Evolutionary conservation across 2,113 vertebrate species (phyloP).

Genomic region (Platycercus adscitus): DNA sequence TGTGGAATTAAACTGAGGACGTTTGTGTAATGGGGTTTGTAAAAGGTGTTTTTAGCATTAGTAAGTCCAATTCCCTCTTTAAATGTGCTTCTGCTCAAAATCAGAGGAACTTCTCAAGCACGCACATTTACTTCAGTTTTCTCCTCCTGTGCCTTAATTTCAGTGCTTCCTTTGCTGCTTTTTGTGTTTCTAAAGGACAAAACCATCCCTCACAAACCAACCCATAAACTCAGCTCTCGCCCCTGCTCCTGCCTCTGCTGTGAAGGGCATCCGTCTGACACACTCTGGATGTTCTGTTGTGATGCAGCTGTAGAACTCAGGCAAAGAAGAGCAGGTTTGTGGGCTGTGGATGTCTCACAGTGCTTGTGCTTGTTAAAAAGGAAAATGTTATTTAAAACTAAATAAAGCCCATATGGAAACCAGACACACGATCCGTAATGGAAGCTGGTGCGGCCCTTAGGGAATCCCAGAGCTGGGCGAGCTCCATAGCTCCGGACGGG

Average conservation of each 20-base stretch:
- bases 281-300: not conserved
- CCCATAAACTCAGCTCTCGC: not conserved
- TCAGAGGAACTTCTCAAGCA: conserved; percentile 13
- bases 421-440: not conserved
- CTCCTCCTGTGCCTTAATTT: not conserved
- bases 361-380: not conserved
- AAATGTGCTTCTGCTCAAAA: conserved; percentile 17
- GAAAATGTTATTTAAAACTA: not conserved
- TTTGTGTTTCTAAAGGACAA: not conserved
- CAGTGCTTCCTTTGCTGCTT: not conserved
- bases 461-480: not conserved
- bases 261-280: not conserved
- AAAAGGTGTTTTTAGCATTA: conserved; percentile 22
- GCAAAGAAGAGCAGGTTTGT: not conserved
- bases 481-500: not conserved
- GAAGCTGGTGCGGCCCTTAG: not conserved
- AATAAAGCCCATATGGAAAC: not conserved
- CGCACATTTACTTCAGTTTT: not conserved
- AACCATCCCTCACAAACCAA: not conserved
- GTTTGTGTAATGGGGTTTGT: conserved; percentile 7
- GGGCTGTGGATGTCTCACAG: not conserved
- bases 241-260: not conserved
- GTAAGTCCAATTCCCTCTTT: not conserved
- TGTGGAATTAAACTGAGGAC: not conserved
- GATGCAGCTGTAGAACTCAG: not conserved